A percentile compares a stretch with the other conserved stretches of the same genome.
These are phyloP conservation scores for Oscarella lobularis DNA, from an alignment of 37 sponge, comb jelly and placozoan species.

Conservation along the genomic window DNA sequence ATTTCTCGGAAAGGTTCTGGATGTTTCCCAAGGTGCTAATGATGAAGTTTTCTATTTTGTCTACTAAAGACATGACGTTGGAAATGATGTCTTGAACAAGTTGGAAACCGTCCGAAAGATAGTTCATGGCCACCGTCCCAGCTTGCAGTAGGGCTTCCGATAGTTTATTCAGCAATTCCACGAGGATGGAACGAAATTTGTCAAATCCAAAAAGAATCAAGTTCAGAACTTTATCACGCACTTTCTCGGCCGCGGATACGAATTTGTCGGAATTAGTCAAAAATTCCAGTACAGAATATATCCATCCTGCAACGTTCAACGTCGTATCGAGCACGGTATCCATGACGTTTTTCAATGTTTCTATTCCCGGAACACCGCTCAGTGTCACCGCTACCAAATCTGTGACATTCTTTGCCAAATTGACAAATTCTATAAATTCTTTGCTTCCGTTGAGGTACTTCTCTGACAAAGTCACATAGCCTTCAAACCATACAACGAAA, in stretches of 20 bases:
- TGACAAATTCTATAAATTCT: background rate
- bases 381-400: background rate
- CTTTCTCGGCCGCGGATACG: background rate
- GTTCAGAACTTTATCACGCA: background rate
- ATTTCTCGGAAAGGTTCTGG: background rate
- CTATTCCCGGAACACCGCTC: background rate
- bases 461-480: background rate
- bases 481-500: background rate
- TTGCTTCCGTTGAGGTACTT: background rate
- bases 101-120: background rate
- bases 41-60: background rate
- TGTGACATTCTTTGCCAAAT: background rate
- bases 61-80: background rate
- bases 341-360: background rate
- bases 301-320: background rate
- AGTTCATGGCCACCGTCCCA: background rate
- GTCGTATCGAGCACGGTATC: background rate
- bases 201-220: background rate
- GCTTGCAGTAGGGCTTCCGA: background rate
- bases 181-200: background rate
- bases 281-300: background rate
- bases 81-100: background rate
- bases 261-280: background rate
- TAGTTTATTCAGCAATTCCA: background rate
- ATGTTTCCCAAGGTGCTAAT: background rate